Percentiles rank a stretch among this genome's conserved stretches.
These are phyloP conservation scores for Trichomalopsis sarcophagae DNA, from an alignment of 1,140 invertebrate species.

Conservation along the genomic window DNA sequence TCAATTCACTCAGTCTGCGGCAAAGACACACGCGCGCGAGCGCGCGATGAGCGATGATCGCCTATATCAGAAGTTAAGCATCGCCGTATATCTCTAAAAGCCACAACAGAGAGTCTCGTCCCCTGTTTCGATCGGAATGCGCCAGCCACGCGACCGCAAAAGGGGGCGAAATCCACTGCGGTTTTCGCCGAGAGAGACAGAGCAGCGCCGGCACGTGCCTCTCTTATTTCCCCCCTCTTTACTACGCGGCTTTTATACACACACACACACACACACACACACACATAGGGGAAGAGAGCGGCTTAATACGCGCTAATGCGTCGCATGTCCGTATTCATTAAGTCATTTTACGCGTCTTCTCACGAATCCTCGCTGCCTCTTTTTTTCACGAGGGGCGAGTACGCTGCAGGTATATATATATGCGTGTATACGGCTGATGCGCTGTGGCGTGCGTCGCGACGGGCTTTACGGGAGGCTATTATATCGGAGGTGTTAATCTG, in stretches of 20 bases:
- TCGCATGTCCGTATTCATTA: conserved; percentile 73
- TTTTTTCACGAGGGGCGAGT: not conserved
- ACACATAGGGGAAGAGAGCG: conserved; percentile 50
- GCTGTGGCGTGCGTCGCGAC: no score
- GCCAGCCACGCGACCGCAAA: not conserved
- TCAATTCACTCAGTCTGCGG: no score
- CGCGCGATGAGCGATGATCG: no score
- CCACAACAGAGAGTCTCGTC: not conserved
- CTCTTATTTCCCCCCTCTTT: no score
- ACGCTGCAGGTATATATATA: not conserved
- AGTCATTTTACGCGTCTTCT: conserved; percentile 63
- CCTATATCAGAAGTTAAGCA: no score
- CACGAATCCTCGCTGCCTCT: not conserved
- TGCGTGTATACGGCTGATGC: no score
- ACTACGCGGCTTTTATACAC: not conserved
- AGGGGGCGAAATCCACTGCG: not conserved
- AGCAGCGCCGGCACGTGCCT: conserved; percentile 16
- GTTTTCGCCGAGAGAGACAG: not conserved
- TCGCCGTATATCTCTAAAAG: not conserved
- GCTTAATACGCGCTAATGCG: conserved; percentile 70
- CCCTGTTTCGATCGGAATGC: not conserved
- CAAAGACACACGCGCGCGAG: no score
- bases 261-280: conserved; percentile 51
- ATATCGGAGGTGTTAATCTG: conserved; percentile 29
- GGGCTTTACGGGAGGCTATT: not conserved